Evolutionary conservation across 2,888 invertebrate genomes (phyloP).

Genomic region (Notodonta ziczac): DNA sequence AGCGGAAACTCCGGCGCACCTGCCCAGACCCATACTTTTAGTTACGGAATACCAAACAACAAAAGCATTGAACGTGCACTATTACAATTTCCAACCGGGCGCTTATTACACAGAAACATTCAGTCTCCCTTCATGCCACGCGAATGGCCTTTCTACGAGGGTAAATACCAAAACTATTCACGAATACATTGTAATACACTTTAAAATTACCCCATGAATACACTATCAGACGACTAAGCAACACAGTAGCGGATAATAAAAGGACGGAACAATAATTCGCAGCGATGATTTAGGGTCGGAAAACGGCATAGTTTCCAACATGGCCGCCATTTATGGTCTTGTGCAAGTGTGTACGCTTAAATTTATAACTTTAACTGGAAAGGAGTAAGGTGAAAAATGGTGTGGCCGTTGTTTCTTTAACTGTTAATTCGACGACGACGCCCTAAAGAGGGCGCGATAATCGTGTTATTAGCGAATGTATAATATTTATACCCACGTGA

Average conservation of each 20-base stretch:
- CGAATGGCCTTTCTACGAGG: constrained; percentile 13
- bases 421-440: constrained; percentile 45
- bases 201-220: constrained; percentile 38
- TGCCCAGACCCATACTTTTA: constrained; percentile 25
- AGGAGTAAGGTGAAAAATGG: constrained; percentile 34
- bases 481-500: constrained; percentile 39
- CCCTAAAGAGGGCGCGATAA: constrained; percentile 49
- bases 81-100: constrained; percentile 4
- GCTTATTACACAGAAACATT: constrained; percentile 4
- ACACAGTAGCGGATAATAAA: constrained; percentile 55
- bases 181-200: constrained; percentile 26
- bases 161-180: constrained; percentile 12
- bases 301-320: constrained; percentile 50
- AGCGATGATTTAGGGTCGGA: constrained; percentile 56
- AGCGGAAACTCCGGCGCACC: constrained; percentile 32
- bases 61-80: not conserved
- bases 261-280: constrained; percentile 52
- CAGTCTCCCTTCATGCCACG: not conserved
- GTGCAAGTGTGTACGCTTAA: constrained; percentile 17
- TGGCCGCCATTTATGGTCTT: constrained; percentile 48
- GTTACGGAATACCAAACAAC: constrained; percentile 11
- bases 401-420: constrained; percentile 30
- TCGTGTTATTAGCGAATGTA: constrained; percentile 39
- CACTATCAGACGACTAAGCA: constrained; percentile 42
- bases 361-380: constrained; percentile 31